Conservation (phyloP, 2,888 invertebrate species). For the Nasonovia ribisnigri region DNA sequence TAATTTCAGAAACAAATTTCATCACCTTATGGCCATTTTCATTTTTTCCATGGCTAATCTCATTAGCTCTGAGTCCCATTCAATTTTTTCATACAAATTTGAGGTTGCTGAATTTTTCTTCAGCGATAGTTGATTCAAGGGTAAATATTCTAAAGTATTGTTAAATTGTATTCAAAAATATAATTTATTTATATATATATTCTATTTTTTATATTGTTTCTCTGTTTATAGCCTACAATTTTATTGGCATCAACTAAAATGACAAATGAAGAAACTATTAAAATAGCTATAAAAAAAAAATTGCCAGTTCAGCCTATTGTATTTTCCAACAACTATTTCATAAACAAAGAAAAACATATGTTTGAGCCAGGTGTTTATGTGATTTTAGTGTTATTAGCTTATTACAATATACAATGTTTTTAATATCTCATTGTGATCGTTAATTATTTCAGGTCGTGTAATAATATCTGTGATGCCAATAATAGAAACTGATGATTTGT, state of each 20-base stretch:
- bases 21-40: conserved; percentile 60
- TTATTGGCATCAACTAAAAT: conserved; percentile 23
- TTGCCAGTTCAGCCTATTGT: conserved; percentile 59
- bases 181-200: too few relatives aligned
- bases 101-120: conserved; percentile 26
- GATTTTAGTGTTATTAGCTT: background rate
- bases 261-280: conserved; percentile 52
- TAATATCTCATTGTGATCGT: background rate
- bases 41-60: conserved; percentile 58
- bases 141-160: conserved; percentile 10
- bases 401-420: background rate
- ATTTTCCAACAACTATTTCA: conserved; percentile 57
- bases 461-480: conserved; percentile 60
- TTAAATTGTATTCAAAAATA: background rate
- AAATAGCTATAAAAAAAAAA: conserved; percentile 50
- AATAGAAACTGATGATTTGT: conserved; percentile 52
- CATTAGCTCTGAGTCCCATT: conserved; percentile 23
- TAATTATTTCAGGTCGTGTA: conserved; percentile 42
- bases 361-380: conserved; percentile 52
- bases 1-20: conserved; percentile 44
- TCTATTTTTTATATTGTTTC: background rate
- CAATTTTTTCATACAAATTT: conserved; percentile 37
- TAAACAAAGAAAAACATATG: conserved; percentile 52
- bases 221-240: conserved; percentile 37
- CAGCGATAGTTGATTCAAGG: background rate